phyloP scores from a whole-genome alignment of 1,140 invertebrate genomes.

The Hestina assimilis region DNA sequence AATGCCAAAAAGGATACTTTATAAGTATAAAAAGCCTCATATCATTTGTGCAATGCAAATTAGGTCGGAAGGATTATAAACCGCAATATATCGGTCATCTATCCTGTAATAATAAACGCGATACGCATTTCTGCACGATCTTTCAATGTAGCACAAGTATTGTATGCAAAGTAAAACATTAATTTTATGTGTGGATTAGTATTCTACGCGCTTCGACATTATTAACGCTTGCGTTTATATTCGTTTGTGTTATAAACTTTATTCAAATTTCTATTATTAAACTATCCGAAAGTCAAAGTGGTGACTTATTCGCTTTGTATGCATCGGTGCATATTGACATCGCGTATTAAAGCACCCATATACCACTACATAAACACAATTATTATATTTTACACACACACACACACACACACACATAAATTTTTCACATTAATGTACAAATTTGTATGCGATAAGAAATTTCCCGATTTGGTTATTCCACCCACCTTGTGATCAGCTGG shows the following conservation, averaged over 20 bases:
- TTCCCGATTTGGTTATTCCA: conserved; percentile 6
- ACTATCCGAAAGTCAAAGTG: no score
- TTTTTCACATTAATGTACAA: neutral
- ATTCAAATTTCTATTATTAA: no score
- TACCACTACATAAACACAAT: neutral
- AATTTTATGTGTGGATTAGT: conserved; percentile 4
- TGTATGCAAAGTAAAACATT: conserved; percentile 52
- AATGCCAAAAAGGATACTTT: no score
- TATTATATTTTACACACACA: neutral
- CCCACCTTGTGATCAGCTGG: conserved; percentile 24
- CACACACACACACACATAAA: neutral
- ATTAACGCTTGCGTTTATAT: neutral
- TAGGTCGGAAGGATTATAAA: conserved; percentile 29
- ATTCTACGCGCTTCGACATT: neutral
- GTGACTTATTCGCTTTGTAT: no score
- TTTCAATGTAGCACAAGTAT: conserved; percentile 33
- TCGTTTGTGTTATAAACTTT: no score
- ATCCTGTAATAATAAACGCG: conserved; percentile 10
- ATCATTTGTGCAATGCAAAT: conserved; percentile 10
- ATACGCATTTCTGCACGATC: conserved; percentile 57
- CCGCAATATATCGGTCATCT: conserved; percentile 27
- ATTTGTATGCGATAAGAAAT: conserved; percentile 2
- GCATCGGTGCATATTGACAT: no score
- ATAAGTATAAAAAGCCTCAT: no score
- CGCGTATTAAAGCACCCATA: no score